Conservation (phyloP, 2,797 vertebrate species). For the Siniperca scherzeri region DNA sequence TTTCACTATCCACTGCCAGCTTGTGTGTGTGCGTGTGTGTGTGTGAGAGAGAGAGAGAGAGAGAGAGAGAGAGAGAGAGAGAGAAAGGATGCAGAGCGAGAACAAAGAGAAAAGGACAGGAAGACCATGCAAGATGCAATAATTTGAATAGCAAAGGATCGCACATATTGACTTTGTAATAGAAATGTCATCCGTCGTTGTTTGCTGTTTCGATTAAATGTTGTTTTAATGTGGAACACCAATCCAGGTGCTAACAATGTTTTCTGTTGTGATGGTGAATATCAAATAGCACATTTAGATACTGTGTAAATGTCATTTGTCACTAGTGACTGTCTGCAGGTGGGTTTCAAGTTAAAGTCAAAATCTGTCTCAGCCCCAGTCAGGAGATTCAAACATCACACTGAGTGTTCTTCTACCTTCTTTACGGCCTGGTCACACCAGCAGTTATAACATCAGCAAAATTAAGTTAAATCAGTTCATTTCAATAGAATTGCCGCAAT, state of each 20-base stretch:
- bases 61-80: constrained; percentile 18
- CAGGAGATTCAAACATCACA: no score
- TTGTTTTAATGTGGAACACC: constrained; percentile 15
- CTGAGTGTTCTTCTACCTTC: no score
- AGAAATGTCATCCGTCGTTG: constrained; percentile 25
- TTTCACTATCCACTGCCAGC: no score
- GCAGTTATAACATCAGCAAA: not conserved
- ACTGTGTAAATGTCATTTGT: constrained; percentile 32
- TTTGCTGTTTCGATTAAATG: constrained; percentile 40
- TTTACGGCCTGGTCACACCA: no score
- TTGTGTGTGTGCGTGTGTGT: constrained; percentile 11
- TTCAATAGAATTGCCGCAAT: not conserved
- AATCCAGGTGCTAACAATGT: not conserved
- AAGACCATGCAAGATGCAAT: constrained; percentile 26
- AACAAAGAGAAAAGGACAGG: constrained; percentile 33
- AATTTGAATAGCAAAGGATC: constrained; percentile 47
- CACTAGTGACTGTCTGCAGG: not conserved
- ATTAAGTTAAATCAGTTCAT: not conserved
- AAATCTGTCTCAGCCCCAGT: no score
- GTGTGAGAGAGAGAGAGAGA: constrained; percentile 7
- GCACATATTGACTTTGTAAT: constrained; percentile 27
- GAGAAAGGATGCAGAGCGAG: constrained; percentile 9
- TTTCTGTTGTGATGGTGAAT: constrained; percentile 10
- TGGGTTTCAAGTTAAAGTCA: no score
- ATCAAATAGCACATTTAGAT: constrained; percentile 11